A percentile compares a stretch with the other conserved stretches of the same genome.
These are phyloP conservation scores for Spodoptera frugiperda DNA, from an alignment of 1,140 invertebrate species.

Conservation along the genomic window DNA sequence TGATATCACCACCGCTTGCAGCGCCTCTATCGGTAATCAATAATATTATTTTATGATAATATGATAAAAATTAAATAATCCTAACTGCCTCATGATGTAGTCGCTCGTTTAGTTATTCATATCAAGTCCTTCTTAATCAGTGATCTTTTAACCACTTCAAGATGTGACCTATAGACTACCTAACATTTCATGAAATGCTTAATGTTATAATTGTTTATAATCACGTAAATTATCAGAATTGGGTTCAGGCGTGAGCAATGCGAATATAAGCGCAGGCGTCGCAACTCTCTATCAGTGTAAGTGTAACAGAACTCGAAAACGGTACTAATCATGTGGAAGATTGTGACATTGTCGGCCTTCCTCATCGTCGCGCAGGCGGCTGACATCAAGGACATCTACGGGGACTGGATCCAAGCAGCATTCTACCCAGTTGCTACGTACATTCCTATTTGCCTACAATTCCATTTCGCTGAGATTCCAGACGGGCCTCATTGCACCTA, in stretches of 20 bases:
- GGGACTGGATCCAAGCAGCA: background rate
- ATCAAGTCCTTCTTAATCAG: too few species aligned
- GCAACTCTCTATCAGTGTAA: background rate
- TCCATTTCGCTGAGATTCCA: background rate
- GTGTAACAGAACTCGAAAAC: background rate
- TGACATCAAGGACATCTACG: background rate
- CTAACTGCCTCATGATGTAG: too few species aligned
- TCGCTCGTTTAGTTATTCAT: too few species aligned
- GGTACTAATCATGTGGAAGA: background rate
- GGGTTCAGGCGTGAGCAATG: background rate
- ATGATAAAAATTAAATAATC: too few species aligned
- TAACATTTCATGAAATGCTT: too few species aligned
- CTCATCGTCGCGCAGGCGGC: background rate
- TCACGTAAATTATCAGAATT: too few species aligned
- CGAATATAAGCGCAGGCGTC: background rate
- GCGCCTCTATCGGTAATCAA: too few species aligned
- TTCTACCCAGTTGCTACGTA: background rate
- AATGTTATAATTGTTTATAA: too few species aligned
- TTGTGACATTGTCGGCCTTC: background rate
- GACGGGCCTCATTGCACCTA: background rate
- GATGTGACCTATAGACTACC: too few species aligned
- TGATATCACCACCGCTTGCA: too few species aligned
- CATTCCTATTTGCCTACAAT: background rate
- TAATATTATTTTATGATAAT: too few species aligned
- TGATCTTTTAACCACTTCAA: too few species aligned